Conservation (phyloP, 2,113 vertebrate species). For the Mesembrinibis cayennensis region DNA sequence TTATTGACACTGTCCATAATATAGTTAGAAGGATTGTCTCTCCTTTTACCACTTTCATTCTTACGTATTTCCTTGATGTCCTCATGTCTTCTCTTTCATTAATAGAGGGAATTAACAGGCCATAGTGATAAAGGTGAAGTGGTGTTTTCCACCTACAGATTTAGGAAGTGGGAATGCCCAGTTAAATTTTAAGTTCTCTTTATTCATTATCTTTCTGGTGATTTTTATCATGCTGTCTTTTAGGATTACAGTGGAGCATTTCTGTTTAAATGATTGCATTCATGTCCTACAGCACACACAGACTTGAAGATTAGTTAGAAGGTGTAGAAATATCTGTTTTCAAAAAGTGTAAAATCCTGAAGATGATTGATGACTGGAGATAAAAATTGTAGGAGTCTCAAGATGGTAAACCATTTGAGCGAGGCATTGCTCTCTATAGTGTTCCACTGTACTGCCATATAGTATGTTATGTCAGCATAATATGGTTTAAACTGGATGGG, state of each 20-base stretch:
- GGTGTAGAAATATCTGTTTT: neutral
- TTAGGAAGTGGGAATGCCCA: neutral
- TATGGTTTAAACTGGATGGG: neutral
- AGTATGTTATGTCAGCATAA: neutral
- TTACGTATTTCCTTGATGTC: neutral
- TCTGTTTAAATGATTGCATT: neutral
- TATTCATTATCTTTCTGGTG: neutral
- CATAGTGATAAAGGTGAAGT: neutral
- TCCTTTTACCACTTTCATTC: neutral
- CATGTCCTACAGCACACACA: too few relatives aligned
- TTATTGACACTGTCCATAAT: neutral
- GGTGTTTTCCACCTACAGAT: neutral
- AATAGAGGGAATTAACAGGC: neutral
- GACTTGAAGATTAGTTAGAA: neutral
- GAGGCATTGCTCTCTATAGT: neutral
- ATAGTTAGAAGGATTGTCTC: neutral
- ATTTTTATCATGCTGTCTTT: neutral
- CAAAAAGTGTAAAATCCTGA: neutral
- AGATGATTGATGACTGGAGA: neutral
- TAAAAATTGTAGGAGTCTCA: neutral
- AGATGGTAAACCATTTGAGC: neutral
- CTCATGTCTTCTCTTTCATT: neutral
- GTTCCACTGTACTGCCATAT: neutral
- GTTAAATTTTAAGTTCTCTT: neutral
- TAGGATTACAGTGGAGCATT: neutral